A percentile compares a stretch with the other conserved stretches of the same genome.
These are phyloP conservation scores for Gila orcuttii DNA, from an alignment of 2,113 vertebrate species.

Conservation along the genomic window DNA sequence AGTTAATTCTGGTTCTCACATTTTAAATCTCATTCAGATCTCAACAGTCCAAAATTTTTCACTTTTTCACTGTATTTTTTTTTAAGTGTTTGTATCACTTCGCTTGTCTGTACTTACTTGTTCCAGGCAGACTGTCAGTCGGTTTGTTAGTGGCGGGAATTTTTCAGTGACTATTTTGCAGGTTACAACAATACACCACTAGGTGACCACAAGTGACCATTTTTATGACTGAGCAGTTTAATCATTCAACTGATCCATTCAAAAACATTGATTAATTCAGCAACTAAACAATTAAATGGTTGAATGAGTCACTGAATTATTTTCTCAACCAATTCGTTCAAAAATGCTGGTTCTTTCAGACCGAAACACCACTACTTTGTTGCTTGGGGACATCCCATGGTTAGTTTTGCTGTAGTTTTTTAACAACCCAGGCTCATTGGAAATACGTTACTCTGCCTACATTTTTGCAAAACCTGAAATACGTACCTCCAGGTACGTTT, in stretches of 20 bases:
- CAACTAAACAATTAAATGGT: not conserved
- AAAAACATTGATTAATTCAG: not conserved
- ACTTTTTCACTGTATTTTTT: not conserved
- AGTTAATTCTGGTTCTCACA: not conserved
- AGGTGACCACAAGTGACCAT: not conserved
- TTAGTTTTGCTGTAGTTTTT: no score
- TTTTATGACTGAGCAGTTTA: not conserved
- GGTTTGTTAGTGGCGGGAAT: not conserved
- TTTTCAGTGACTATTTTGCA: not conserved
- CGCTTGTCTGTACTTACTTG: not conserved
- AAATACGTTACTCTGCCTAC: no score
- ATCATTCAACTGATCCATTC: not conserved
- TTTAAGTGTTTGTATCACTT: not conserved
- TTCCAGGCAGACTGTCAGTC: not conserved
- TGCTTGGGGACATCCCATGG: not conserved
- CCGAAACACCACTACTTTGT: not conserved
- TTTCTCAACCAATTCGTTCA: not conserved
- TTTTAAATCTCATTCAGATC: not conserved
- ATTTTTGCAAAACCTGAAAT: no score
- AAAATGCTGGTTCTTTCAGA: not conserved
- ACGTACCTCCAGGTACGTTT: no score
- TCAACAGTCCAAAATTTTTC: not conserved
- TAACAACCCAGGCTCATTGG: no score
- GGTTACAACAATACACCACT: not conserved
- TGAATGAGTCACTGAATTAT: not conserved